Evolutionary conservation across 2,113 vertebrate species (phyloP).

Genomic region (Sylvilagus bachmani): DNA sequence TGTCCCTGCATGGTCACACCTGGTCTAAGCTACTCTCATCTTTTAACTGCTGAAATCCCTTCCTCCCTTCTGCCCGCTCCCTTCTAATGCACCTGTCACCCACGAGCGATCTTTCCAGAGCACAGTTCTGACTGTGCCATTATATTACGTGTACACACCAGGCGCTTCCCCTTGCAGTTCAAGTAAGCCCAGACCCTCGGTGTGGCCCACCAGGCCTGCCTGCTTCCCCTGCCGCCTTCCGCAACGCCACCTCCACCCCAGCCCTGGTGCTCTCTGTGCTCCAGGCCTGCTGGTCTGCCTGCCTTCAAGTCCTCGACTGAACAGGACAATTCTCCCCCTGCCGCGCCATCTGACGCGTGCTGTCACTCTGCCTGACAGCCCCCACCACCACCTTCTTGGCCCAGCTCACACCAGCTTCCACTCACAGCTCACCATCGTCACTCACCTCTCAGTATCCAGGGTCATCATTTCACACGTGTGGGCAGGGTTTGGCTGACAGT

Average conservation of each 20-base stretch:
- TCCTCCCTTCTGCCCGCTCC: not conserved
- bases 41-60: not conserved
- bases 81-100: not conserved
- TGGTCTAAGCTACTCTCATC: not conserved
- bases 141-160: not conserved
- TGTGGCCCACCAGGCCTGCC: fast-evolving
- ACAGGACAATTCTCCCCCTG: not conserved
- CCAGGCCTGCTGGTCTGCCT: not conserved
- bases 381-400: too few species aligned
- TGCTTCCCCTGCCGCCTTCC: not conserved
- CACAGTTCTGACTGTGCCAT: not conserved
- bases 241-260: not conserved
- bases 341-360: too few species aligned
- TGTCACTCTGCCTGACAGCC: too few species aligned
- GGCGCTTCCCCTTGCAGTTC: not conserved
- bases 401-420: not conserved
- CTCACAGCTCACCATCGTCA: not conserved
- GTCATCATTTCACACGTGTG: fast-evolving
- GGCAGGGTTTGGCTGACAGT: not conserved
- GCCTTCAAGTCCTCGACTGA: too few species aligned
- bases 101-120: not conserved
- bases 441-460: not conserved
- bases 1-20: fast-evolving
- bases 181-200: not conserved
- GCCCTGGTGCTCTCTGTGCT: not conserved